Evolutionary conservation across 2,888 invertebrate species (phyloP), one percentile per base, ranked within the genome.

Genomic region (Anagyrus pseudococci): DNA sequence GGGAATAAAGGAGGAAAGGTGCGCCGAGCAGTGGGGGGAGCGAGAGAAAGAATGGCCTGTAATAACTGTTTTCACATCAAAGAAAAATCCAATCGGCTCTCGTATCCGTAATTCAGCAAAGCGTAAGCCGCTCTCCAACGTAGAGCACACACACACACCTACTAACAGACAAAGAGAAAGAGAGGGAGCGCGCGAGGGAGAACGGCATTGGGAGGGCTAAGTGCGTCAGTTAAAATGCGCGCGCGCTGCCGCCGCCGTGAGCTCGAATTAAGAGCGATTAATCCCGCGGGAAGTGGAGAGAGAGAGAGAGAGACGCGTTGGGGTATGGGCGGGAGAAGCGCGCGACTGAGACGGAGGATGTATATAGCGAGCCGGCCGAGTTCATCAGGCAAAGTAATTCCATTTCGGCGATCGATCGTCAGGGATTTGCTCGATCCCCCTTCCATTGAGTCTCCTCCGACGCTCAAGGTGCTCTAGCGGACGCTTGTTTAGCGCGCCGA

Each of bases 181-280:
- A n/a, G n/a, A n/a, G n/a, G 10, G 17, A 41, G 23, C 8, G 8
- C 4, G 15, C n/a, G 52, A 37, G 29, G 29, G 10, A 7, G 29
- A 7, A 29, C 29, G 10, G 10, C 29, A 29, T 29, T 7, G 6
- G 25, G 17, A n/a, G 1, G 33, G 37, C 23, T 43, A 50, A 56
- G 50, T 55, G 55, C 47, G 57, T 55, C 47, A 20, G 56, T 56
- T 62, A 46, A 57, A 57, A 53, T 48, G 29, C 41, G 25, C 19
- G 54, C 43, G 25, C 33, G 17, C 25, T 6, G 15, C 29, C n/a
- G 4, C 17, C 19, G 29, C 33, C 23, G 22, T 49, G 49, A 4
- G 10, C 10, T 57, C 57, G 62, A 57, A 62, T 62, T 57, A 57
- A 62, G 53, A 58, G 58, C 43, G 33, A 58, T 62, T 62, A 62